Evolutionary conservation across 2,113 vertebrate species (phyloP).

Genomic region (Saccopteryx leptura): DNA sequence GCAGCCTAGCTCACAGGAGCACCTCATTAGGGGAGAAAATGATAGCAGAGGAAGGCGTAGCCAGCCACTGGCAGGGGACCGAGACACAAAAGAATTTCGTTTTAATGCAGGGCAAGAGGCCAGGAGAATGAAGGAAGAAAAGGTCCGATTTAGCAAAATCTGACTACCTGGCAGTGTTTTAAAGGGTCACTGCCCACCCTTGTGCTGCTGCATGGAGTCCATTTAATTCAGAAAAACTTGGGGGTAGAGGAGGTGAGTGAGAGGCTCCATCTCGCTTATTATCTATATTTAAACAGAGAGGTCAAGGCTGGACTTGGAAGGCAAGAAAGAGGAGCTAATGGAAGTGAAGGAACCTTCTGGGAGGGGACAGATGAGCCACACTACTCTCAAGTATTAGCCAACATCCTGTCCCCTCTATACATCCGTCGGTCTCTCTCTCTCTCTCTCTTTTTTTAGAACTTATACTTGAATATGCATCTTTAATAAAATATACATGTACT

Average conservation of each 20-base stretch:
- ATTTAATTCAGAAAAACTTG: not conserved
- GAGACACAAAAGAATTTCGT: constrained; percentile 41
- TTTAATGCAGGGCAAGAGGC: constrained; percentile 59
- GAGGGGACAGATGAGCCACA: not conserved
- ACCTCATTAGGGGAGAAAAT: constrained; percentile 50
- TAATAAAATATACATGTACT: not conserved
- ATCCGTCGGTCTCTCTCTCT: not conserved
- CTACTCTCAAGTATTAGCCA: not conserved
- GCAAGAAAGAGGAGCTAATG: constrained; percentile 7
- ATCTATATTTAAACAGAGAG: constrained; percentile 60
- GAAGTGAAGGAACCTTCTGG: not conserved
- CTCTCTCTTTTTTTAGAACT: not conserved
- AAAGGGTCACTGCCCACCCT: not conserved
- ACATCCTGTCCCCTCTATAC: not conserved
- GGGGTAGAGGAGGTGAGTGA: not conserved
- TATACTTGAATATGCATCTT: not conserved
- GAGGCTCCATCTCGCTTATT: constrained; percentile 34
- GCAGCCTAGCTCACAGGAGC: constrained; percentile 11
- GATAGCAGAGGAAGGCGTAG: not conserved
- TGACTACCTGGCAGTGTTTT: constrained; percentile 62
- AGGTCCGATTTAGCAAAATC: constrained; percentile 58
- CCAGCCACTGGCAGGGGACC: not conserved
- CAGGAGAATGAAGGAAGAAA: constrained; percentile 36
- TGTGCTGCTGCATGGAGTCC: not conserved
- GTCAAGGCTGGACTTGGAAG: not conserved